Evolutionary conservation across 1,140 invertebrate species (phyloP).

Genomic region (Cherax destructor): DNA sequence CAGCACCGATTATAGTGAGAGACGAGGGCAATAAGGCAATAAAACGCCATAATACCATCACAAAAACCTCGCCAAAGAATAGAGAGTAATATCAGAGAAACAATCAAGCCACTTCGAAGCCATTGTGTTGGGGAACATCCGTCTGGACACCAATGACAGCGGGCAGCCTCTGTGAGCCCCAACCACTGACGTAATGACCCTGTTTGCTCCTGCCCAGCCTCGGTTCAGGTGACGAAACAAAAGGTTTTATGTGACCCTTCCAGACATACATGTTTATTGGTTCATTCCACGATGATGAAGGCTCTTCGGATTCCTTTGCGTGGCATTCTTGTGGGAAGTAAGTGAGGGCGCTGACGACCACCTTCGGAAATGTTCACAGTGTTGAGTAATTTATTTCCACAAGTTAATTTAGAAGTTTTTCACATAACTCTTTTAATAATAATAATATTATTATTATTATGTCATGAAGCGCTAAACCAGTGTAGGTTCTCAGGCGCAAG

Average conservation of each 20-base stretch:
- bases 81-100: conserved; percentile 27
- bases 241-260: conserved; percentile 35
- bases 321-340: background rate
- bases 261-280: conserved; percentile 36
- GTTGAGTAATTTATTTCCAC: too few relatives aligned
- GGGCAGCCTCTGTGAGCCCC: conserved; percentile 15
- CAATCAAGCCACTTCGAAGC: conserved; percentile 1
- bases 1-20: conserved; percentile 13
- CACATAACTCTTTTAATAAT: too few relatives aligned
- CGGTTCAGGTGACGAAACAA: conserved; percentile 39
- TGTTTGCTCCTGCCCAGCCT: conserved; percentile 38
- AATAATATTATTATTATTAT: too few relatives aligned
- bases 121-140: conserved; percentile 17
- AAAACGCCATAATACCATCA: conserved; percentile 31
- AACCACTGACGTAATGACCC: conserved; percentile 20
- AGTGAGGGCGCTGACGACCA: background rate
- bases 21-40: conserved; percentile 3
- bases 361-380: background rate
- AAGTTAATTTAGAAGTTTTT: too few relatives aligned
- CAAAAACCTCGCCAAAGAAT: background rate
- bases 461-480: too few relatives aligned
- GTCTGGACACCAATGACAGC: conserved; percentile 12
- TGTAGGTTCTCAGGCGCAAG: too few relatives aligned
- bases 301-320: background rate
- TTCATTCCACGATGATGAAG: background rate